These are phyloP conservation scores for Baronia brevicornis DNA, from an alignment of 2,888 invertebrate species.

Conservation along the genomic window DNA sequence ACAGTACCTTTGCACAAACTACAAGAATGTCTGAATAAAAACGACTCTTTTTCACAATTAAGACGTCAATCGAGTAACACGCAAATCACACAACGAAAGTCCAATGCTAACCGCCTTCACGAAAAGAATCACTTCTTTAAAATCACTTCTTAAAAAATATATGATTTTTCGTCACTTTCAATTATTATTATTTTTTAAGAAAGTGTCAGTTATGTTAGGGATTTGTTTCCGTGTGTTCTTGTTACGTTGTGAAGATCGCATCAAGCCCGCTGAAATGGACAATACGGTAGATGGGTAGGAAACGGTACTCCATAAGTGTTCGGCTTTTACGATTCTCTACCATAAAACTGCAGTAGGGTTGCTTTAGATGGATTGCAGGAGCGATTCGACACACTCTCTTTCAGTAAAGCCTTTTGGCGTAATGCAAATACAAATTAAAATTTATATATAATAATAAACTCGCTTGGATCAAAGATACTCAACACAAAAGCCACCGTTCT, in stretches of 20 bases:
- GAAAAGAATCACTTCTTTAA: too few relatives aligned
- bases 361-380: conserved; percentile 16
- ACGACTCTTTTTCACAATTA: too few relatives aligned
- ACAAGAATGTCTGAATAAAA: too few relatives aligned
- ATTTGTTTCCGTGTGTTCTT: conserved; percentile 31
- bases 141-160: too few relatives aligned
- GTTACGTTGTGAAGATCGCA: conserved; percentile 37
- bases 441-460: conserved; percentile 2
- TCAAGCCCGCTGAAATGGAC: conserved; percentile 62
- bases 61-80: too few relatives aligned
- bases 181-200: conserved; percentile 6
- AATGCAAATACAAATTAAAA: conserved; percentile 5
- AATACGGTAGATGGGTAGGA: conserved; percentile 68
- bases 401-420: conserved; percentile 3
- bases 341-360: conserved; percentile 26
- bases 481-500: too few relatives aligned
- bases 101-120: too few relatives aligned
- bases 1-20: too few relatives aligned
- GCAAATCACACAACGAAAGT: too few relatives aligned
- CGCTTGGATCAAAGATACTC: too few relatives aligned
- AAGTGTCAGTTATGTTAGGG: conserved; percentile 17
- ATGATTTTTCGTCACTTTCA: too few relatives aligned
- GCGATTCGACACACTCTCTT: conserved; percentile 16
- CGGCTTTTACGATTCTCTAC: conserved; percentile 41
- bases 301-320: conserved; percentile 54